Base-by-base conservation (phyloP, 2,888 invertebrate genomes). In the Alviniconcha strummeri region DNA sequence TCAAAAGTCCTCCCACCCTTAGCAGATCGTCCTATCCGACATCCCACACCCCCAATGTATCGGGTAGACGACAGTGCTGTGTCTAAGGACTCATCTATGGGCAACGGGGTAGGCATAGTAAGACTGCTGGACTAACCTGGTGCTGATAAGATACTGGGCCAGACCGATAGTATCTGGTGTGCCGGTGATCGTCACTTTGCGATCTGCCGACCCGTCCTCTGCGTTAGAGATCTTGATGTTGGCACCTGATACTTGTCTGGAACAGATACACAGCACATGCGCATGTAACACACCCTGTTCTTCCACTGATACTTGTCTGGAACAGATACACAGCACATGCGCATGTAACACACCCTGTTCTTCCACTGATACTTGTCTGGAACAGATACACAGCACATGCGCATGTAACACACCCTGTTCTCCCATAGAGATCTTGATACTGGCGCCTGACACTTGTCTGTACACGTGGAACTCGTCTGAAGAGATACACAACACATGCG, bases 191-290 rank as follows among this genome's bases (percentile, higher is more conserved):
- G 98, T 98, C 94, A 99, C 98, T 92, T 98, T 98, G 91, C 99
- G 96, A 94, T 99, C 94, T 6, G 92, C 93, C 56, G 97, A 96
- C 90, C 98, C 98, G 94, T 99, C 99, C 94, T 99, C 99, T 94
- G 98, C 98, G 94, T 99, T 99, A 87, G 98, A 98, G 95, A 99
- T 99, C 95, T 99, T 97, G 94, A 99, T 99, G 97, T 98, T 98
- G 85, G 99, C 99, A 85, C 96, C 96, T 89, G 98, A 98, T 92
- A 99, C 97, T 95, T 99, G 98, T 94, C 99, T 95, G 93, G 87
- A 83, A 74, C n/a, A 67, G 8, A 55, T 55, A 19, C 9, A 60
- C 13, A 36, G 3, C 36, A 36, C 36, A 36, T 0, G 36, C 36
- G 3, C 36, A 36, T 36, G 36, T 36, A 36, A 36, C 36, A 36